These are phyloP conservation scores for Micromussa lordhowensis DNA, from an alignment of 92 coral and sea anemone species.

Conservation along the genomic window DNA sequence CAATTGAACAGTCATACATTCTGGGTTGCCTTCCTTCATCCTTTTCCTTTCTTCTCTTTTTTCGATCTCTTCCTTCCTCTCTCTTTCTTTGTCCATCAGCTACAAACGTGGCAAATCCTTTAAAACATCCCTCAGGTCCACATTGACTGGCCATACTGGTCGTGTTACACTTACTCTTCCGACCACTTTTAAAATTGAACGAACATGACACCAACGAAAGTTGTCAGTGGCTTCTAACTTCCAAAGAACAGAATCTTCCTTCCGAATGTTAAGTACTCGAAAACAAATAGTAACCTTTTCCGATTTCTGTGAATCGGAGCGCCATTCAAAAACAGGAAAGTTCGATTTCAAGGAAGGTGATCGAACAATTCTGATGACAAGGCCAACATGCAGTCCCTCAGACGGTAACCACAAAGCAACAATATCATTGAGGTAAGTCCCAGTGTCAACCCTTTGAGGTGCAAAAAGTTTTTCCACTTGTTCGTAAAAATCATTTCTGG, in stretches of 20 bases:
- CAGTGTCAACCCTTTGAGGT: slow-evolving; percentile 11
- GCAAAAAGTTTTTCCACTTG: slow-evolving; percentile 1
- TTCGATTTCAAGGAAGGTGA: slow-evolving; percentile 58
- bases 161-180: slow-evolving; percentile 3
- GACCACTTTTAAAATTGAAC: slow-evolving; percentile 22
- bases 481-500: slow-evolving; percentile 62
- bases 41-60: slow-evolving; percentile 3
- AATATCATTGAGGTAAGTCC: slow-evolving; percentile 19
- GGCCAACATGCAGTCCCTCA: slow-evolving; percentile 38
- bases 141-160: slow-evolving; percentile 24
- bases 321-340: slow-evolving; percentile 59
- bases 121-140: slow-evolving; percentile 16
- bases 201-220: slow-evolving; percentile 19
- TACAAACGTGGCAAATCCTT: slow-evolving; percentile 14
- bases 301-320: neutral
- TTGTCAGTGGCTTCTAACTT: neutral
- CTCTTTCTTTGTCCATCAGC: slow-evolving; percentile 17
- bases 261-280: neutral
- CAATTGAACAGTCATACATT: neutral
- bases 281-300: slow-evolving; percentile 37
- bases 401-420: slow-evolving; percentile 58
- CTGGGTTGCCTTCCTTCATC: slow-evolving; percentile 6
- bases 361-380: slow-evolving; percentile 23
- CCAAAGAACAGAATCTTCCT: neutral
- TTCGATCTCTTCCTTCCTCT: neutral